Conservation (phyloP, 2,113 vertebrate genomes). For the Tor tambroides region DNA sequence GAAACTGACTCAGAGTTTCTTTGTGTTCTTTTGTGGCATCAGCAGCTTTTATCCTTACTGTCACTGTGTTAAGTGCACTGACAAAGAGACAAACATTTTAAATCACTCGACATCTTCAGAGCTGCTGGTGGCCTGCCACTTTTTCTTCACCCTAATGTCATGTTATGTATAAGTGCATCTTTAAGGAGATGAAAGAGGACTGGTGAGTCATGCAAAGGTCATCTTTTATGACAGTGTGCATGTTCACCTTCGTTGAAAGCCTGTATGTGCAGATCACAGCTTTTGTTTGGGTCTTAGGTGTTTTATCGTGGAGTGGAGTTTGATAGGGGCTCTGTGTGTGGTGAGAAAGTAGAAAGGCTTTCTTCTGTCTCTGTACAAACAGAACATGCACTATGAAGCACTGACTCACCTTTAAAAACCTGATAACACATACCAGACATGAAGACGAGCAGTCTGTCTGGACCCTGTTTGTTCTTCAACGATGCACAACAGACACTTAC, state of each 20-base stretch:
- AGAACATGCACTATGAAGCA: not conserved
- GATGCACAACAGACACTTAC: slow-evolving; percentile 12
- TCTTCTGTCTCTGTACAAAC: not conserved
- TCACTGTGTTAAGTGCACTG: slow-evolving; percentile 20
- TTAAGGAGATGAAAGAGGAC: slow-evolving; percentile 48
- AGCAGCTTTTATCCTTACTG: slow-evolving; percentile 21
- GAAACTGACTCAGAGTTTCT: not conserved
- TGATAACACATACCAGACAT: slow-evolving; percentile 28
- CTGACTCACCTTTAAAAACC: slow-evolving; percentile 11
- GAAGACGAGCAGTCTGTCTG: slow-evolving; percentile 22
- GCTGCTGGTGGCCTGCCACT: slow-evolving; percentile 18
- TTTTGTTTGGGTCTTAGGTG: slow-evolving; percentile 41
- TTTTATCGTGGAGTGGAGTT: slow-evolving; percentile 5
- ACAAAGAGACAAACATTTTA: slow-evolving; percentile 41
- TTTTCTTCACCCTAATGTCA: slow-evolving; percentile 51
- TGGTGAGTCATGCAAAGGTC: slow-evolving; percentile 36
- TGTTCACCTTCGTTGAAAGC: slow-evolving; percentile 13
- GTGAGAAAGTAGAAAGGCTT: not conserved
- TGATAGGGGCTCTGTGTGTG: slow-evolving; percentile 43
- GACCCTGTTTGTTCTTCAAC: not conserved
- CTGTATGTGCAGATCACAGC: slow-evolving; percentile 4
- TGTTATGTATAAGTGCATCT: slow-evolving; percentile 47
- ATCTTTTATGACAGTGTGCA: slow-evolving; percentile 24
- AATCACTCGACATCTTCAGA: slow-evolving; percentile 29
- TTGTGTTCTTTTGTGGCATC: not conserved